Conservation (phyloP, 2,113 vertebrate genomes). For the Rhinolophus ferrumequinum region DNA sequence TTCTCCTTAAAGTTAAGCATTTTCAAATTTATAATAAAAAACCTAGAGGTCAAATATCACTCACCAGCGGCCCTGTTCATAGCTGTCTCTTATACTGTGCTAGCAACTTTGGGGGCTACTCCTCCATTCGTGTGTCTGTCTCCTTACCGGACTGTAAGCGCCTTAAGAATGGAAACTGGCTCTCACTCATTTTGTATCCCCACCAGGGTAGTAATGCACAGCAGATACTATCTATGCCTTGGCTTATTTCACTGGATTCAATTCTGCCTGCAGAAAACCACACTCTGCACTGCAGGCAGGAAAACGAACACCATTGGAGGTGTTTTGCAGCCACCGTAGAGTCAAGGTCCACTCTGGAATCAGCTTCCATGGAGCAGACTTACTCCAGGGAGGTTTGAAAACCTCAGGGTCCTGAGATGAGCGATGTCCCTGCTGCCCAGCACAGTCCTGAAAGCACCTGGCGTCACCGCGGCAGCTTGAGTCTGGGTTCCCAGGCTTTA, state of each 20-base stretch:
- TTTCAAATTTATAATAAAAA: neutral
- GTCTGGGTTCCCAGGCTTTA: neutral
- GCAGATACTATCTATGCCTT: too few species aligned
- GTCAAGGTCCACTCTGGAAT: neutral
- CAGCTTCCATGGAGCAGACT: too few species aligned
- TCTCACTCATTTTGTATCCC: neutral
- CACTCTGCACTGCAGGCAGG: neutral
- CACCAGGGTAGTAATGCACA: neutral
- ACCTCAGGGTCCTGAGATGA: too few species aligned
- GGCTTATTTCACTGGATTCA: neutral
- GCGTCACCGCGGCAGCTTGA: neutral
- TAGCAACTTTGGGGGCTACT: accelerated
- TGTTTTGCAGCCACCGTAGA: neutral
- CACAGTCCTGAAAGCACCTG: accelerated
- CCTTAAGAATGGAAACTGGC: neutral
- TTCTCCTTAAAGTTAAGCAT: neutral
- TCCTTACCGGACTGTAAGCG: neutral
- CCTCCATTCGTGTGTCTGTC: neutral
- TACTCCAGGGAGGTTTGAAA: neutral
- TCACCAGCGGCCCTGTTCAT: neutral
- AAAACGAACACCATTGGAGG: neutral
- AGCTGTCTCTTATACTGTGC: too few species aligned
- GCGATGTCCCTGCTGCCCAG: neutral
- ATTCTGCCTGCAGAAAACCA: neutral
- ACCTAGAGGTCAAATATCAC: neutral